A percentile compares a stretch with the other conserved stretches of the same genome.
Evolutionary conservation across 53 echinoderm and acorn worm species (phyloP).

Genomic region (Echinometra lucunter): DNA sequence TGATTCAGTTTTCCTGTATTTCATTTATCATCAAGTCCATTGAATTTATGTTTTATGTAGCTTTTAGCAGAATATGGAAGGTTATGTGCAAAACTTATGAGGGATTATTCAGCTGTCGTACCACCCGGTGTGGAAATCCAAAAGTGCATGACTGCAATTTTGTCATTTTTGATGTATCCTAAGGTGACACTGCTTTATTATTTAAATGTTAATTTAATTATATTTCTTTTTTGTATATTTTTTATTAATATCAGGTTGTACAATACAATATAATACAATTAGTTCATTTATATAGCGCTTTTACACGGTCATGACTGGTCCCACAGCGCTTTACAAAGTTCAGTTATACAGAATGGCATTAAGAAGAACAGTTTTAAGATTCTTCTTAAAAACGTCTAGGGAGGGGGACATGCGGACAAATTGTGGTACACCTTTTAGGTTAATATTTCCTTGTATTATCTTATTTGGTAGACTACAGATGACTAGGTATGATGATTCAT

Average conservation of each 20-base stretch:
- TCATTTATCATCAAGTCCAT: constrained; percentile 13
- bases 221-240: too few species aligned
- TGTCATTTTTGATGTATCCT: neutral
- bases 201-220: neutral
- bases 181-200: neutral
- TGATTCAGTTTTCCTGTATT: neutral
- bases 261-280: too few species aligned
- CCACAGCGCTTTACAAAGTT: too few species aligned
- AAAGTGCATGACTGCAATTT: neutral
- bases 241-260: too few species aligned
- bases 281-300: too few species aligned
- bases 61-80: neutral
- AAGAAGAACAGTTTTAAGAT: too few species aligned
- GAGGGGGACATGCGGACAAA: too few species aligned
- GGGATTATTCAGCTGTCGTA: neutral
- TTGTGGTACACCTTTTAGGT: too few species aligned
- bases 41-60: neutral
- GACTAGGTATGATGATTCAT: constrained; percentile 19
- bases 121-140: neutral
- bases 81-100: neutral
- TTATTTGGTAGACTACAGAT: neutral
- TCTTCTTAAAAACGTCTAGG: too few species aligned
- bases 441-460: neutral
- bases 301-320: too few species aligned
- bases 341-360: too few species aligned